Base-by-base conservation (phyloP, 2,797 vertebrate genomes). In the Sebastes taczanowskii region DNA sequence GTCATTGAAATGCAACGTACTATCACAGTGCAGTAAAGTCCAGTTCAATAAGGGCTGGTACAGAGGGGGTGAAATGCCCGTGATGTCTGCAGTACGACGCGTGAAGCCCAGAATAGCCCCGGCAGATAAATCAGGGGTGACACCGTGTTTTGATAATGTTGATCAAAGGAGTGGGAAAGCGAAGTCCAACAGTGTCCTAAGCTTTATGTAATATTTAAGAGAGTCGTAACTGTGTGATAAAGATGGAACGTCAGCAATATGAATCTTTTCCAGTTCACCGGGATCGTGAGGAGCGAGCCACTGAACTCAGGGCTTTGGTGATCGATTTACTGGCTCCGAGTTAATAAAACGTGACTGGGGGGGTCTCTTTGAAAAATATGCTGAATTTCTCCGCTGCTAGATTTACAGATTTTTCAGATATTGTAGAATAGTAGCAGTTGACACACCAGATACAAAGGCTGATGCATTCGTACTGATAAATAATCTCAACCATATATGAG, bases 321-420 rank as follows among this genome's bases (percentile, higher is more conserved):
- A 93, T 93, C 30, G 63, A 91, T 91, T 87, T 81, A 80, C 87
- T 82, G 83, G 67, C 49, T 74, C 18, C 4, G 55, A 80, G 80
- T 90, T 93, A 92, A 93, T 91, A 90, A 85, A 92, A 91, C 73
- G 84, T 82, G 59, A 89, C 83, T 70, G 32, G 14, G 38, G 38
- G 65, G 60, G 69, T 52, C 74, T 75, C 77, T 83, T 74, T 68
- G 23, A 78, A 81, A 71, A 69, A 32, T 65, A 11, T 62, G 70
- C 18, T 16, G 59, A 58, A 66, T 83, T 74, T 63, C 59, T 63
- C 35, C 20, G 66, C 29, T 25, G 25, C 22, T 25, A 11, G 16
- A 34, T 79, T 59, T 64, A 70, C 10, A 46, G 76, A 74, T 77
- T 78, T 63, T 77, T 67, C 22, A 67, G 9, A 78, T 20, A 68